Conservation (phyloP, 1,140 invertebrate genomes). For the Linepithema humile region DNA sequence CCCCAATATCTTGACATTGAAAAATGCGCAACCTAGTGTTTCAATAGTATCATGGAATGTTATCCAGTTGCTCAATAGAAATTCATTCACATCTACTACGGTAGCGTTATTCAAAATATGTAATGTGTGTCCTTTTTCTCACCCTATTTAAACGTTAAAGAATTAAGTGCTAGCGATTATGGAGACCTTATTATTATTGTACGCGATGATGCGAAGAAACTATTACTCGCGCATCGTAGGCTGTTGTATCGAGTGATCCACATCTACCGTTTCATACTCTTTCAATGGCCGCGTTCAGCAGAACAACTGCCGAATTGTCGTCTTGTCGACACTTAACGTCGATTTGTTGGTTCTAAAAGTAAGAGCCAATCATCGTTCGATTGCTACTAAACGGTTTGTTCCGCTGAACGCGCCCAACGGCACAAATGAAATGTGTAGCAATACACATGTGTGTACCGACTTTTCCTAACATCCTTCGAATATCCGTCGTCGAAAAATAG, state of each 20-base stretch:
- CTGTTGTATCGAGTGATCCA: background rate
- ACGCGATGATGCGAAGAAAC: constrained; percentile 20
- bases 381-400: too few relatives aligned
- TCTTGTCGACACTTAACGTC: too few relatives aligned
- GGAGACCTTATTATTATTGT: constrained; percentile 44
- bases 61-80: constrained; percentile 12
- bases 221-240: constrained; percentile 13
- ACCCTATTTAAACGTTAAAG: constrained; percentile 34
- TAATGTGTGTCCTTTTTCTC: constrained; percentile 16
- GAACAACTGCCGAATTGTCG: too few relatives aligned
- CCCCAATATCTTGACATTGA: background rate
- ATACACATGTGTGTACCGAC: too few relatives aligned
- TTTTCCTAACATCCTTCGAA: background rate
- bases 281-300: too few relatives aligned
- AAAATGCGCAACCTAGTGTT: background rate
- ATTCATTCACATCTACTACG: constrained; percentile 40
- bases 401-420: too few relatives aligned
- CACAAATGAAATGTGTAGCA: too few relatives aligned
- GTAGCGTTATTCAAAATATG: constrained; percentile 53
- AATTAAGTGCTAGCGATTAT: constrained; percentile 45
- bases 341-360: too few relatives aligned
- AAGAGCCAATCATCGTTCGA: too few relatives aligned
- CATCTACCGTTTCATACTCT: background rate
- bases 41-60: background rate
- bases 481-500: background rate